Base-by-base conservation (phyloP, 2,888 invertebrate species). In the Himalopsyche tibetana region DNA sequence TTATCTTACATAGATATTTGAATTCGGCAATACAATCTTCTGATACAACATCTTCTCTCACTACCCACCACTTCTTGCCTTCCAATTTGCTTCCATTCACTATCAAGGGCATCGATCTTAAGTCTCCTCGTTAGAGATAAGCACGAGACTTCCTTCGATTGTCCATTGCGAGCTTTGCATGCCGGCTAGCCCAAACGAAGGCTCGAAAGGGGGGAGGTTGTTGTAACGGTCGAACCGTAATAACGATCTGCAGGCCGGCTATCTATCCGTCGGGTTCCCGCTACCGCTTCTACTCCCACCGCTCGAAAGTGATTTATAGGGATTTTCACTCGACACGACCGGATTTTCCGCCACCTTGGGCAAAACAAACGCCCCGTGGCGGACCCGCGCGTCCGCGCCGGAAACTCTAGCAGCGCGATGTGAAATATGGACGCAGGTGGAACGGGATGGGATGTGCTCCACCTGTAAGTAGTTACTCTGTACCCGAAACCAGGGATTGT, bases 221-320 rank as follows among this genome's bases (percentile, higher is more conserved):
- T 74, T 74, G 74, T 74, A 74, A 74, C 74, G 74, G 74, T 74
- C 74, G 74, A 74, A 74, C 74, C 74, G 74, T 74, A 74, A 74
- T 74, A 74, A 74, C 74, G 74, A 74, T 36, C 74, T 74, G 74
- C 74, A 74, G 38, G 12, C 28, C 38, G 74, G 74, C 74, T 74
- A 82, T 56, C 82, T 38, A 82, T 56, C 82, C 74, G 83, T 51
- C 63, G 74, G 42, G 69, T 36, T 28, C 9, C 83, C 83, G 42
- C 45, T 69, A 42, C 69, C 55, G 79, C 84, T 55, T 45, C 42
- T 36, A 28, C 55, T 84, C 69, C 38, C 51, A 79, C 63, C 69
- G 63, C 84, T 88, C 84, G 86, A 87, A 86, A 84, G 88, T 87
- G 88, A 88, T 88, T 88, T 88, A 88, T 87, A 86, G 82, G 84